These are phyloP conservation scores for Brenthis daphne DNA, from an alignment of 2,888 invertebrate genomes.

Conservation along the genomic window DNA sequence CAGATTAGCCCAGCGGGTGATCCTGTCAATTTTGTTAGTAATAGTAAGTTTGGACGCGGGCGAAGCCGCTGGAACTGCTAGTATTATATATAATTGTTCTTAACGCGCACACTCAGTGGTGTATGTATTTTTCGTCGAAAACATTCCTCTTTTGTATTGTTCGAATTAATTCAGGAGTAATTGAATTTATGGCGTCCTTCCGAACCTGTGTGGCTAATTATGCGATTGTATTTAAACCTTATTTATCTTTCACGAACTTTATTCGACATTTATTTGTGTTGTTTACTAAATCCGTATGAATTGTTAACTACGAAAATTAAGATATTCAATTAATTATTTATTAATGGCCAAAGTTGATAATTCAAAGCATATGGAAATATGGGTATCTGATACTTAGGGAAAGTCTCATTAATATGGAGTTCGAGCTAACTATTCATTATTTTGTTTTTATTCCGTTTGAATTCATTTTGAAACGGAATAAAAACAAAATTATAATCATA, in stretches of 20 bases:
- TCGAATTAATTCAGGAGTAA: slow-evolving; percentile 71
- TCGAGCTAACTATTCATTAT: no score
- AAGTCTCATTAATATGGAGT: no score
- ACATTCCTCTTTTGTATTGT: slow-evolving; percentile 55
- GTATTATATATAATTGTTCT: not conserved
- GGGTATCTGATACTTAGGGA: no score
- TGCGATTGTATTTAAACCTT: slow-evolving; percentile 61
- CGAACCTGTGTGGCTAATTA: slow-evolving; percentile 70
- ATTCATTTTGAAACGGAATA: no score
- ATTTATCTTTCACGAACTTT: slow-evolving; percentile 56
- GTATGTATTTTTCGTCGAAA: slow-evolving; percentile 41
- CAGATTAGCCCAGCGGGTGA: no score
- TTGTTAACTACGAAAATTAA: not conserved
- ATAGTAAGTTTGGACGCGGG: no score
- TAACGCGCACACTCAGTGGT: slow-evolving; percentile 4
- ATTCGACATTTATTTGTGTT: slow-evolving; percentile 46
- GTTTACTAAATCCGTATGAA: not conserved
- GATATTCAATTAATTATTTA: not conserved
- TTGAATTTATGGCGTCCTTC: slow-evolving; percentile 70
- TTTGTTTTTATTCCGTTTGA: no score
- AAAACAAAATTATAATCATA: no score
- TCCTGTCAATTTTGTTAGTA: no score
- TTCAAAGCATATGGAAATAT: no score
- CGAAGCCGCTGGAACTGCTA: no score
- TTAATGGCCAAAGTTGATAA: not conserved